Percentiles rank a stretch among this genome's conserved stretches.
These are phyloP conservation scores for Epinotia nisella DNA, from an alignment of 2,888 invertebrate genomes.

Conservation along the genomic window DNA sequence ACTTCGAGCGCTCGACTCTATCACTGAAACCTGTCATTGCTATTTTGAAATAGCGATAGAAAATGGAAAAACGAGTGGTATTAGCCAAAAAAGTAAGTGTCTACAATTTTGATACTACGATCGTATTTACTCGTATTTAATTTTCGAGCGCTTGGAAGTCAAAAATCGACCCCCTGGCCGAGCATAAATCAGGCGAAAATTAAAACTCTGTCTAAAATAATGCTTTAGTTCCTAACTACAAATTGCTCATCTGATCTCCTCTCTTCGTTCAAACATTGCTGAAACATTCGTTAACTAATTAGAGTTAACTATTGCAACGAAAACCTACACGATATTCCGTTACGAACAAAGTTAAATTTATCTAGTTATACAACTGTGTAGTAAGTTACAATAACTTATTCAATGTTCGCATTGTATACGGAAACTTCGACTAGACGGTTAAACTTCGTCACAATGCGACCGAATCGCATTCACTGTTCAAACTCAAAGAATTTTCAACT, in stretches of 20 bases:
- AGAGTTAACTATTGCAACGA: neutral
- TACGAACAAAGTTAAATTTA: conserved; percentile 27
- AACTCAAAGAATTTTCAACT: neutral
- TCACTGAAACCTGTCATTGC: too few species aligned
- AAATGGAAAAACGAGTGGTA: too few species aligned
- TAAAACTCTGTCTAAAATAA: neutral
- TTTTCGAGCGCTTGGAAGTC: too few species aligned
- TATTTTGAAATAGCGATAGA: too few species aligned
- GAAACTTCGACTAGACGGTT: conserved; percentile 17
- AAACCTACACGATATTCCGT: neutral
- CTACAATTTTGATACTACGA: too few species aligned
- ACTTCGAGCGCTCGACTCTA: too few species aligned
- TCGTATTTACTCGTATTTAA: too few species aligned
- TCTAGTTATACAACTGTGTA: conserved; percentile 2
- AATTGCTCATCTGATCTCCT: neutral
- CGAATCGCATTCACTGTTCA: conserved; percentile 9
- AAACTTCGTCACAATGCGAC: conserved; percentile 17
- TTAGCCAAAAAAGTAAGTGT: too few species aligned
- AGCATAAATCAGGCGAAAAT: neutral
- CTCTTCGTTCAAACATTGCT: neutral
- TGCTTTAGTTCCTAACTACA: neutral
- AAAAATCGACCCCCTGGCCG: neutral
- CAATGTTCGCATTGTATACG: conserved; percentile 12
- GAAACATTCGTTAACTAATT: neutral
- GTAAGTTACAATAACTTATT: conserved; percentile 17